Evolutionary conservation across 2,113 vertebrate species (phyloP).

Genomic region (Chaetodon trifascialis): DNA sequence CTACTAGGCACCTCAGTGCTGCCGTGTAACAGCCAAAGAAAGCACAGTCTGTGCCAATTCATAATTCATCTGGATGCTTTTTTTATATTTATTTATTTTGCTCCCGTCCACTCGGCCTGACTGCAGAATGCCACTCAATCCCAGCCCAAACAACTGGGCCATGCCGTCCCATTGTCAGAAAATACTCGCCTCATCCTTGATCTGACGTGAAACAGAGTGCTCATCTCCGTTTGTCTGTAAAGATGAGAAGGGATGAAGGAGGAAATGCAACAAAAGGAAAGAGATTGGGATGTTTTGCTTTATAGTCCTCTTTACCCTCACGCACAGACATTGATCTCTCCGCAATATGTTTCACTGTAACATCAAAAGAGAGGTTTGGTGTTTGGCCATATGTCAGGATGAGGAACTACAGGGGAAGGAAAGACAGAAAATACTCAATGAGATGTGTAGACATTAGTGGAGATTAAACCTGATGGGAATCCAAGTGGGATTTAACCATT

Average conservation of each 20-base stretch:
- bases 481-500: slow-evolving; percentile 46
- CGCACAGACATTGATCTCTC: slow-evolving; percentile 61
- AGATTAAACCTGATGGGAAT: slow-evolving; percentile 60
- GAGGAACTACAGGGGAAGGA: slow-evolving; percentile 44
- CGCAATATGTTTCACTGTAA: slow-evolving; percentile 60
- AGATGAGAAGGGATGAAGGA: slow-evolving; percentile 55
- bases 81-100: slow-evolving; percentile 66
- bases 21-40: slow-evolving; percentile 39
- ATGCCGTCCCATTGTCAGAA: slow-evolving; percentile 51
- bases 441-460: slow-evolving; percentile 55
- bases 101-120: slow-evolving; percentile 52
- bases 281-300: slow-evolving; percentile 65
- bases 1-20: slow-evolving; percentile 30
- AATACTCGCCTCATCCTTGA: slow-evolving; percentile 55
- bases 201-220: slow-evolving; percentile 56
- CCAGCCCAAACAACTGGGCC: slow-evolving; percentile 61
- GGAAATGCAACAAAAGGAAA: slow-evolving; percentile 58
- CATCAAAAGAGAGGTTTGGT: slow-evolving; percentile 61
- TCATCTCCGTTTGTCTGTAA: slow-evolving; percentile 57
- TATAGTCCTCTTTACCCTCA: slow-evolving; percentile 58
- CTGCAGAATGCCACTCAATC: slow-evolving; percentile 58
- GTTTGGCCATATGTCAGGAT: slow-evolving; percentile 63
- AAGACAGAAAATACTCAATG: slow-evolving; percentile 28
- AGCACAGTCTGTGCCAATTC: slow-evolving; percentile 70
- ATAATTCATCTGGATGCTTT: slow-evolving; percentile 75